A percentile compares a stretch with the other conserved stretches of the same genome.
Evolutionary conservation across 2,797 vertebrate genomes (phyloP).

Genomic region (Sparidentex hasta): DNA sequence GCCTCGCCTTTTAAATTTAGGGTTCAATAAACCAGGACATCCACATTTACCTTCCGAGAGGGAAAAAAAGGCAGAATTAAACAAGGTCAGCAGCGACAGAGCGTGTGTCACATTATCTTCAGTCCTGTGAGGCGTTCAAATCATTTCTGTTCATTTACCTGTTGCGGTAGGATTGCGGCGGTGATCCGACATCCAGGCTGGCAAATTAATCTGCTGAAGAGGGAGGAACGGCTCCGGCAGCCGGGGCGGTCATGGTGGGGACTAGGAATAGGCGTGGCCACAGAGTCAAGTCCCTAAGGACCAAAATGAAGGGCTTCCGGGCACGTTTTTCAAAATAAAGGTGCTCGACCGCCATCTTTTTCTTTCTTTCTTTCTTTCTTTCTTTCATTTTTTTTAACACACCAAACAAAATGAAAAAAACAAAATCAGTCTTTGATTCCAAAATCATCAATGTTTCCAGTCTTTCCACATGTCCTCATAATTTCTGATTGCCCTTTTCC

Average conservation of each 20-base stretch:
- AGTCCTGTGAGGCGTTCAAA: neutral
- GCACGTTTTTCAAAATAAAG: conserved; percentile 40
- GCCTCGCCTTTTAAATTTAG: conserved; percentile 14
- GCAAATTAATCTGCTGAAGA: conserved; percentile 37
- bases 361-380: neutral
- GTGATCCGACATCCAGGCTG: conserved; percentile 60
- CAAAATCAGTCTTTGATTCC: no score
- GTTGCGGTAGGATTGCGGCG: conserved; percentile 67
- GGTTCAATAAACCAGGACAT: conserved; percentile 35
- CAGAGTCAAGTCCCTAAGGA: neutral
- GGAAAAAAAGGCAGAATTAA: neutral
- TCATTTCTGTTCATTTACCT: conserved; percentile 69
- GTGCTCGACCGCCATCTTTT: rapidly evolving
- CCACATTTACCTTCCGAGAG: conserved; percentile 40
- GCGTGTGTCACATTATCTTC: neutral
- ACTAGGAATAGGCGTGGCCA: conserved; percentile 61
- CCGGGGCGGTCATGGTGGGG: conserved; percentile 49
- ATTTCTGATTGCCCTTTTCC: neutral
- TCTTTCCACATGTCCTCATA: no score
- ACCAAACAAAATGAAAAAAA: no score
- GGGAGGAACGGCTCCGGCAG: conserved; percentile 61
- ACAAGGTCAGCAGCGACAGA: conserved; percentile 5
- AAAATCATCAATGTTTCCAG: neutral
- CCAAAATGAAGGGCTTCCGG: conserved; percentile 12
- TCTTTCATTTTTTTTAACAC: neutral